Evolutionary conservation across 1,140 invertebrate species (phyloP).

Genomic region (Macrocentrus cingulum): DNA sequence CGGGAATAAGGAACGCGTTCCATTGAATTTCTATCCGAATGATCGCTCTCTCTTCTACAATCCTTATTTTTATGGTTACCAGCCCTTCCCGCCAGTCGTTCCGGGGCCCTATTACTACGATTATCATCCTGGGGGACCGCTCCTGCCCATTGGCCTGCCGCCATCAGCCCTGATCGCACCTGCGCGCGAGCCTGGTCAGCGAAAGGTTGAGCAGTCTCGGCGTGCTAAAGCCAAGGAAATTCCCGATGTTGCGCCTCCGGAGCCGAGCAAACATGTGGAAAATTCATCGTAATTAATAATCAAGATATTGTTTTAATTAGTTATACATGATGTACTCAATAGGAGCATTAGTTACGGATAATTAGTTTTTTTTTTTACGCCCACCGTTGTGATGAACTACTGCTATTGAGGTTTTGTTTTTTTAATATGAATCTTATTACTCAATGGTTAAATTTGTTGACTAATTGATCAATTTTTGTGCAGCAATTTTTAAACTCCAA

Average conservation of each 20-base stretch:
- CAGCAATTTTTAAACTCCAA: conserved; percentile 18
- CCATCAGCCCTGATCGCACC: conserved; percentile 17
- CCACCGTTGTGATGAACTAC: too few species aligned
- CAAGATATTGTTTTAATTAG: neutral
- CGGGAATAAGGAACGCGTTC: conserved; percentile 32
- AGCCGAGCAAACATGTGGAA: conserved; percentile 32
- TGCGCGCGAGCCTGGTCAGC: conserved; percentile 8
- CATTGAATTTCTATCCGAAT: conserved; percentile 50
- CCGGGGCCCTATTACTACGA: conserved; percentile 42
- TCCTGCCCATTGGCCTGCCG: conserved; percentile 36
- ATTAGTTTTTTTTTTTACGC: too few species aligned
- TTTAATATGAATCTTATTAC: neutral
- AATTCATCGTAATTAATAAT: conserved; percentile 8
- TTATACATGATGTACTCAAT: neutral
- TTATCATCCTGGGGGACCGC: conserved; percentile 36
- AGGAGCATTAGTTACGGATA: too few species aligned
- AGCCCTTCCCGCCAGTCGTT: conserved; percentile 39
- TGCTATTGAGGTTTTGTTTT: too few species aligned
- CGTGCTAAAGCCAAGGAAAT: too few species aligned
- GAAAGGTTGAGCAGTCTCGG: too few species aligned
- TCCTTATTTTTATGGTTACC: conserved; percentile 49
- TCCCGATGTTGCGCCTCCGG: conserved; percentile 44
- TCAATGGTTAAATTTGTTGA: neutral
- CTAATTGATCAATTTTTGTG: neutral
- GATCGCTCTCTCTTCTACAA: conserved; percentile 50